Evolutionary conservation across 2,113 vertebrate species (phyloP).

Genomic region (Acanthisitta chloris): DNA sequence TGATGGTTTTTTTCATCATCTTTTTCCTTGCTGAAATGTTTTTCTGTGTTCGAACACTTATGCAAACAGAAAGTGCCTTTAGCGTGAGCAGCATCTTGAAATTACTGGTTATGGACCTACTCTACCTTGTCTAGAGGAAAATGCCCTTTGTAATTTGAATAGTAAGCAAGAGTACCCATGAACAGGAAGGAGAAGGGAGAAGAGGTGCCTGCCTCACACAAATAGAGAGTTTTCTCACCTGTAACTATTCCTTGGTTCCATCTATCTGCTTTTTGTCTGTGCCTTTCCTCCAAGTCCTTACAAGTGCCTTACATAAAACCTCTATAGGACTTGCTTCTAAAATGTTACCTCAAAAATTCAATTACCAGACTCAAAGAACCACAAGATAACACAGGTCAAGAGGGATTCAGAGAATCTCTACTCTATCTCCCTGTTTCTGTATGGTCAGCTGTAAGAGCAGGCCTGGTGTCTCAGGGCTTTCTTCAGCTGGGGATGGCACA

Average conservation of each 20-base stretch:
- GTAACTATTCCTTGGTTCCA: not conserved
- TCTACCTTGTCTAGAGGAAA: not conserved
- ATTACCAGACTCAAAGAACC: not conserved
- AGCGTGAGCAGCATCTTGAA: not conserved
- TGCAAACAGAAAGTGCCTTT: not conserved
- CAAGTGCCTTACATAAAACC: not conserved
- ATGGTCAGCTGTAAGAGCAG: not conserved
- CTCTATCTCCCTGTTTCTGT: not conserved
- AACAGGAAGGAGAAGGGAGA: not conserved
- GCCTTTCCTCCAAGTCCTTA: not conserved
- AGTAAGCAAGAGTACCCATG: not conserved
- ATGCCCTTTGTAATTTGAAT: not conserved
- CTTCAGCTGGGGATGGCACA: not conserved
- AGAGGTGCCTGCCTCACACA: not conserved
- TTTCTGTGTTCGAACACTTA: not conserved
- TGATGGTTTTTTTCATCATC: not conserved
- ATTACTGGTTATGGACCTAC: not conserved
- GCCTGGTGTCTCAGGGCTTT: not conserved
- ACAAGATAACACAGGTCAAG: accelerated
- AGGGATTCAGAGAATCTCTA: not conserved
- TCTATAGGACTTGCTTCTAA: not conserved
- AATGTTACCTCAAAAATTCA: not conserved
- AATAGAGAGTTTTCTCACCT: not conserved
- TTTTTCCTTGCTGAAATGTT: not conserved
- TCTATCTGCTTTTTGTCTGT: not conserved